A percentile compares a stretch with the other conserved stretches of the same genome.
Conservation (phyloP, 2,113 vertebrate genomes). For the Phrynosoma blainvillii region DNA sequence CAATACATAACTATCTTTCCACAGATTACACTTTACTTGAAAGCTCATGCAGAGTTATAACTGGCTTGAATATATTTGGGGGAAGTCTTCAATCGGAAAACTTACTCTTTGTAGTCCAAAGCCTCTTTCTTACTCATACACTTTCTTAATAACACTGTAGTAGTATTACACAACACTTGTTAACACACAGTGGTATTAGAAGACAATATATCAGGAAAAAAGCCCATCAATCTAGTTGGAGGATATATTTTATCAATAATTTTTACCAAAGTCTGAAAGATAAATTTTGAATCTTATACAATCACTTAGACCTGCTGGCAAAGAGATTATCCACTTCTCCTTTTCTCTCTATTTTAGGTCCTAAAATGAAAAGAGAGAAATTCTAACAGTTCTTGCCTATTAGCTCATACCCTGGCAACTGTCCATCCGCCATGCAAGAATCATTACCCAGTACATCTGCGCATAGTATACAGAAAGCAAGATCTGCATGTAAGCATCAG, state of each 20-base stretch:
- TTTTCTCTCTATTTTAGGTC: background rate
- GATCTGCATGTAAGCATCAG: background rate
- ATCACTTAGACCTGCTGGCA: background rate
- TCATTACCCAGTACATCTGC: background rate
- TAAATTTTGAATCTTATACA: background rate
- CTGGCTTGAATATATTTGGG: background rate
- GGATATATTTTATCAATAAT: background rate
- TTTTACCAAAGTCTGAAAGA: background rate
- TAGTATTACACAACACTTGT: background rate
- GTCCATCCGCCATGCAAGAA: background rate
- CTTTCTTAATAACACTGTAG: background rate
- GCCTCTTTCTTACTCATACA: background rate
- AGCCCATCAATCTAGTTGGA: background rate
- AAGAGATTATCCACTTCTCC: background rate
- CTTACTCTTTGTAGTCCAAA: conserved; percentile 21
- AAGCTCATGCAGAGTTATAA: background rate
- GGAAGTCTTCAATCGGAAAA: background rate
- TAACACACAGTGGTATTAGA: background rate
- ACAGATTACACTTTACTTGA: background rate
- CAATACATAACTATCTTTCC: conserved; percentile 39
- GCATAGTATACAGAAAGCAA: background rate
- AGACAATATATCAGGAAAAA: background rate
- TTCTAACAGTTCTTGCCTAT: background rate
- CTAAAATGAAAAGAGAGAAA: background rate
- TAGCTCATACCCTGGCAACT: background rate